Conservation (phyloP, 1,140 invertebrate genomes). For the Cyclina sinensis region DNA sequence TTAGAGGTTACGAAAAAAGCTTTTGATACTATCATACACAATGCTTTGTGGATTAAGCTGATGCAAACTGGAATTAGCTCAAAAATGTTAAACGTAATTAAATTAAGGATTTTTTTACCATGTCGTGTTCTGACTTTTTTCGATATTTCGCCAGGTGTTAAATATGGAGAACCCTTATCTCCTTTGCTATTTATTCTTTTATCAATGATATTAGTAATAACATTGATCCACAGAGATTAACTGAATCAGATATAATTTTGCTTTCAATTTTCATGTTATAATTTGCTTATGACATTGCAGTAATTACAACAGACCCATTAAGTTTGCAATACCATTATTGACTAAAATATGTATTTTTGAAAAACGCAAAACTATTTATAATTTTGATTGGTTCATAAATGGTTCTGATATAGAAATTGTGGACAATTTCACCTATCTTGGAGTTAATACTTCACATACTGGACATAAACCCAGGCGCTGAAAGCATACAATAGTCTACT, state of each 20-base stretch:
- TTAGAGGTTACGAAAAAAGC: slow-evolving; percentile 31
- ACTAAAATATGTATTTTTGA: slow-evolving; percentile 55
- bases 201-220: neutral
- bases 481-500: slow-evolving; percentile 43
- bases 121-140: slow-evolving; percentile 19
- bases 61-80: slow-evolving; percentile 19
- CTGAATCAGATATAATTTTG: slow-evolving; percentile 5
- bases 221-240: slow-evolving; percentile 7
- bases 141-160: slow-evolving; percentile 1
- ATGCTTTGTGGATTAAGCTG: slow-evolving; percentile 42
- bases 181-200: slow-evolving; percentile 28
- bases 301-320: slow-evolving; percentile 4
- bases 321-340: slow-evolving; percentile 11
- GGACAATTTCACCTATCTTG: slow-evolving; percentile 63
- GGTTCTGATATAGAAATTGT: slow-evolving; percentile 39
- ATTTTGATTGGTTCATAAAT: slow-evolving; percentile 52
- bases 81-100: slow-evolving; percentile 44
- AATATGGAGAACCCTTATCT: slow-evolving; percentile 10
- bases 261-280: neutral
- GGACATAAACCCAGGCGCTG: slow-evolving; percentile 52
- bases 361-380: neutral
- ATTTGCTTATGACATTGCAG: slow-evolving; percentile 21
- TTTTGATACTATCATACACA: too few relatives aligned
- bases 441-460: slow-evolving; percentile 49
- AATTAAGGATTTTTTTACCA: neutral